Evolutionary conservation across 2,113 vertebrate species (phyloP).

Genomic region (Microtus ochrogaster): DNA sequence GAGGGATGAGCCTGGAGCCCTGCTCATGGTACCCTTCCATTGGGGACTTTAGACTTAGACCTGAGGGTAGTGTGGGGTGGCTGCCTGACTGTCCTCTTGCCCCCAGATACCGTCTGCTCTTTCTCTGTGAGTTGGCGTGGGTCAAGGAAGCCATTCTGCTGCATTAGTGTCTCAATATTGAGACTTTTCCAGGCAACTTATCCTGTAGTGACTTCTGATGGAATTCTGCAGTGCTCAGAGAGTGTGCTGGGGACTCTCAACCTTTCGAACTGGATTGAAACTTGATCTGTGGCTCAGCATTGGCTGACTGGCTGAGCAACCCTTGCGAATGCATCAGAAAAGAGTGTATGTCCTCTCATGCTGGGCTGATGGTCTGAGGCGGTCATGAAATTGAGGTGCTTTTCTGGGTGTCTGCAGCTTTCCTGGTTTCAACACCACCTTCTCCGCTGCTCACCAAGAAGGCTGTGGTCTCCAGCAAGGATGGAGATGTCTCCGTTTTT

Average conservation of each 20-base stretch:
- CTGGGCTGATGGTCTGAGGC: neutral
- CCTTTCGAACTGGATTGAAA: neutral
- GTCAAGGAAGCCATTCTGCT: neutral
- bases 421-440: neutral
- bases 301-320: too few species aligned
- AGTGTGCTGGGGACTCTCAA: neutral
- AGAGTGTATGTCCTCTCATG: too few species aligned
- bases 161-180: neutral
- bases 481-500: neutral
- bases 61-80: neutral
- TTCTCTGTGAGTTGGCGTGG: neutral
- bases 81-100: neutral
- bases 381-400: too few species aligned
- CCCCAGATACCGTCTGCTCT: neutral
- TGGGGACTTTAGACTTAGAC: neutral
- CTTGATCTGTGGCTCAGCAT: neutral
- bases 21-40: neutral
- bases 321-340: too few species aligned
- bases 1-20: neutral
- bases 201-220: neutral
- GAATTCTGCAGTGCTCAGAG: neutral
- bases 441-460: neutral
- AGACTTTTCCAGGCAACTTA: neutral
- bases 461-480: neutral
- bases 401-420: neutral